phyloP scores from a whole-genome alignment of 2,113 vertebrate genomes.

The Mobula hypostoma region DNA sequence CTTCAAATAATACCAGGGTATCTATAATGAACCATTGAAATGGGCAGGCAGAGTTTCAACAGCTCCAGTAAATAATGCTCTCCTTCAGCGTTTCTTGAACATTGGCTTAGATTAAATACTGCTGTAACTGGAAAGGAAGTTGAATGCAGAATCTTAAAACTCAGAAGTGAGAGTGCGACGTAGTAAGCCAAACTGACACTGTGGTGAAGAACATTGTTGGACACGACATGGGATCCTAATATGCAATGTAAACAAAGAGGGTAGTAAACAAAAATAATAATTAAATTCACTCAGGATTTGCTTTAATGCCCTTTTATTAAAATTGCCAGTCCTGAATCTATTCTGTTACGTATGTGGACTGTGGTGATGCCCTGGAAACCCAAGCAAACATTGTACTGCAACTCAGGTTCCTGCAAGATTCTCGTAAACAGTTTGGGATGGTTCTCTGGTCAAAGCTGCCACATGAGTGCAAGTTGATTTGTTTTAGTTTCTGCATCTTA shows the following conservation, averaged over 20 bases:
- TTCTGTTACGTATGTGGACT: not conserved
- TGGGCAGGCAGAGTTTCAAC: not conserved
- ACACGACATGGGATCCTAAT: not conserved
- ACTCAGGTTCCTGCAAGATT: not conserved
- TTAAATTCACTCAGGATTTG: not conserved
- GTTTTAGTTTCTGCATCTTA: not conserved
- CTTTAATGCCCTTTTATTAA: not conserved
- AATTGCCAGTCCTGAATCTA: not conserved
- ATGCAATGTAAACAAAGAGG: not conserved
- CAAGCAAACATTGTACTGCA: not conserved
- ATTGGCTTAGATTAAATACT: not conserved
- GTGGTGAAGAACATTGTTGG: not conserved
- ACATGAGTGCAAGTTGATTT: not conserved
- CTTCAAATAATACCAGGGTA: not conserved
- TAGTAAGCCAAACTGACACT: not conserved
- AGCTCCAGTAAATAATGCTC: not conserved
- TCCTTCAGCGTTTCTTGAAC: not conserved
- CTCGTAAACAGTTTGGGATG: not conserved
- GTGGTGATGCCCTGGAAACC: not conserved
- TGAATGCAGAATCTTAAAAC: not conserved
- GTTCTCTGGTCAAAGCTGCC: not conserved
- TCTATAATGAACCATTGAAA: not conserved
- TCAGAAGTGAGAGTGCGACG: not conserved
- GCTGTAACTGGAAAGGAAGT: not conserved
- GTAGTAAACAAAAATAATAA: not conserved